Evolutionary conservation across 23 tunicate species (phyloP), one percentile per base, ranked within the genome.

Genomic region (Styela clava): DNA sequence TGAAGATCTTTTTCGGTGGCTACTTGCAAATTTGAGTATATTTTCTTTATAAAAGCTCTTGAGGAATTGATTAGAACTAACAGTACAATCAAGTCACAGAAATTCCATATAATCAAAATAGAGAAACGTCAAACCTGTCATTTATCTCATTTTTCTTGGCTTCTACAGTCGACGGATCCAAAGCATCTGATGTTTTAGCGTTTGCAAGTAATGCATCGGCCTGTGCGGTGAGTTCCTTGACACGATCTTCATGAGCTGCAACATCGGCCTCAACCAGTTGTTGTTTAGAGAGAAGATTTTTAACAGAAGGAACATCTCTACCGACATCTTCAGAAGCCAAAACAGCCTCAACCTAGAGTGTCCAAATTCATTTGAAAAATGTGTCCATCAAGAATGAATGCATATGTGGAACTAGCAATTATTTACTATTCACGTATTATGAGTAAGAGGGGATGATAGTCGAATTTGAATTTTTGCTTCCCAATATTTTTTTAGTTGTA

Each of bases 171-270:
- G 79, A 80, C 35, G 69, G 83, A 30, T 93, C 98, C 34, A 88
- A 52, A 1, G 94, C 94, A 64, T 88, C 98, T 2, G 90, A 85
- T 18, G 78, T 83, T 37, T 69, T 35, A 2, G 89, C 86, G 35
- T 84, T 84, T 28, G 82, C 82, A 31, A 87, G 64, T 22, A 93
- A 79, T 19, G 35, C 16, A 23, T 68, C 89, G 0, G 89, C 98
- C 30, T 84, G 82, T 2, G 63, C 35, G 0, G 84, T 69, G n/a
- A 93, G 81, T 64, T 84, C 90, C 29, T 63, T 34, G 2, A 92
- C 89, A 2, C 89, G 70, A 56, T 93, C 98, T 56, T 93, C 98
- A 74, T 93, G 93, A 24, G 93, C 89, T 18, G 86, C 98, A 25
- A 88, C 85, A 70, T 93, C 98, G 21, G 89, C 91, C 63, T 93